Evolutionary conservation across 2,888 invertebrate species (phyloP).

Genomic region (Phaonia tiefii): DNA sequence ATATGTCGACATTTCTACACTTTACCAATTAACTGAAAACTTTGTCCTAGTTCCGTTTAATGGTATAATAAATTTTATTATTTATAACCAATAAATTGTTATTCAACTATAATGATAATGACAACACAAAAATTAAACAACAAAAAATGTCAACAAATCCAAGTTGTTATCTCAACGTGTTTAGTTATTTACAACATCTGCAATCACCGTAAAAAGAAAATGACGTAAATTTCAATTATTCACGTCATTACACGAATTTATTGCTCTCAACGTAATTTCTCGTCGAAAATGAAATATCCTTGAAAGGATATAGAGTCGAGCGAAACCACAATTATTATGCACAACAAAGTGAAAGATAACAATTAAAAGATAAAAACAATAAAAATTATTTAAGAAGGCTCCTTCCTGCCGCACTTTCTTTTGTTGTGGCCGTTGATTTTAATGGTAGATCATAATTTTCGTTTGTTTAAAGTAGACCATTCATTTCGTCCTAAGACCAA

Average conservation of each 20-base stretch:
- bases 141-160: too few relatives aligned
- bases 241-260: slow-evolving; percentile 32
- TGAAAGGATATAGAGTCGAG: neutral
- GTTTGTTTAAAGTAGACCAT: slow-evolving; percentile 8
- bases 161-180: neutral
- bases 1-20: too few relatives aligned
- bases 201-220: neutral
- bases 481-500: neutral
- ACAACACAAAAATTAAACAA: too few relatives aligned
- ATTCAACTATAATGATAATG: neutral
- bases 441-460: slow-evolving; percentile 28
- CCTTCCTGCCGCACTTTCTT: neutral
- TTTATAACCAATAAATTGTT: slow-evolving; percentile 1
- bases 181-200: neutral
- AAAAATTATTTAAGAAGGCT: slow-evolving; percentile 25
- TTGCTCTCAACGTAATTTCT: neutral
- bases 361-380: slow-evolving; percentile 42
- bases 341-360: slow-evolving; percentile 38
- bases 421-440: neutral
- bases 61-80: too few relatives aligned
- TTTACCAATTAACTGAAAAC: too few relatives aligned
- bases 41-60: too few relatives aligned
- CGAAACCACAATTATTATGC: neutral
- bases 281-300: neutral
- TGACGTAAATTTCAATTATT: slow-evolving; percentile 23